Percentiles rank a stretch among this genome's conserved stretches.
Conservation (phyloP, 2,113 vertebrate genomes). For the Ictidomys tridecemlineatus region DNA sequence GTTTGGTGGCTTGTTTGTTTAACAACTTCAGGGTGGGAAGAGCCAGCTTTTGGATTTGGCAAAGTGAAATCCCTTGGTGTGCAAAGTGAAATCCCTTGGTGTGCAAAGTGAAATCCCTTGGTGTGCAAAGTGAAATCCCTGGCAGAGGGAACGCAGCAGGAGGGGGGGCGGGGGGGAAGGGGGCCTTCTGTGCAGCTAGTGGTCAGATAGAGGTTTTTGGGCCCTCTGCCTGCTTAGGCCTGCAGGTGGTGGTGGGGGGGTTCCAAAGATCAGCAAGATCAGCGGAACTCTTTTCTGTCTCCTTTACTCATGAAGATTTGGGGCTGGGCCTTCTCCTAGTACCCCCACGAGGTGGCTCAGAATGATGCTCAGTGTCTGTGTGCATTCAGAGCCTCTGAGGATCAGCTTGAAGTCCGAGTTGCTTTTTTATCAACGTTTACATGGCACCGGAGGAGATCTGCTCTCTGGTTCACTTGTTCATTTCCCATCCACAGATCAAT, state of each 20-base stretch:
- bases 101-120: neutral
- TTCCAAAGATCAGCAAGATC: neutral
- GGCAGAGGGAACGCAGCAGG: neutral
- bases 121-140: neutral
- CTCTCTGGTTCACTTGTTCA: neutral
- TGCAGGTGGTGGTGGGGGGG: neutral
- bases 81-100: too few relatives aligned
- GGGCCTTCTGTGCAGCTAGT: neutral
- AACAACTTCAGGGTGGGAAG: conserved; percentile 9
- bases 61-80: neutral
- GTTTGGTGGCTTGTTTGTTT: neutral
- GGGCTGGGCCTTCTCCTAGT: too few relatives aligned
- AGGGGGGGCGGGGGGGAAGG: neutral
- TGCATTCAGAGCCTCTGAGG: neutral
- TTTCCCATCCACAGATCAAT: too few relatives aligned
- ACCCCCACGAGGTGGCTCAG: neutral
- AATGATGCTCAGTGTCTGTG: neutral
- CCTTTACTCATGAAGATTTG: neutral
- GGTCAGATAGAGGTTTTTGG: neutral
- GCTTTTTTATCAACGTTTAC: neutral
- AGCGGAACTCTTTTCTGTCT: neutral
- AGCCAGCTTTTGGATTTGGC: neutral
- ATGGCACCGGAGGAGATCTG: neutral
- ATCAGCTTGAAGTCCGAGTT: neutral
- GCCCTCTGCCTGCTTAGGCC: neutral